These are phyloP conservation scores for Rutpela maculata DNA, from an alignment of 2,888 invertebrate genomes.

Conservation along the genomic window DNA sequence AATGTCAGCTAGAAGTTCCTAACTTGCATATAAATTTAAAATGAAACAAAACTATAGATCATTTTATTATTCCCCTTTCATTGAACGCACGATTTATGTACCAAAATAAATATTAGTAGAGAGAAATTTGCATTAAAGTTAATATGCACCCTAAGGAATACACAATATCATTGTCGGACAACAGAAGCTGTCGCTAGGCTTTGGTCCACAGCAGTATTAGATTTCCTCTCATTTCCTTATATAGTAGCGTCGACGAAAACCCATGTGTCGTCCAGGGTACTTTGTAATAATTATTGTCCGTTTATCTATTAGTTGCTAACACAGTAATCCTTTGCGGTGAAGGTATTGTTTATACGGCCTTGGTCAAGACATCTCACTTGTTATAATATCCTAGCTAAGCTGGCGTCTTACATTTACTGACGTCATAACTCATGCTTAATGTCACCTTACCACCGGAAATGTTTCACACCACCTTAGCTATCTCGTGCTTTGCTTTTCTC, in stretches of 20 bases:
- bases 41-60: too few species aligned
- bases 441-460: slow-evolving; percentile 68
- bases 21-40: too few species aligned
- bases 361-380: slow-evolving; percentile 66
- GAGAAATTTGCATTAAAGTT: neutral
- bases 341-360: slow-evolving; percentile 64
- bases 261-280: slow-evolving; percentile 34
- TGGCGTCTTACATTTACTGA: slow-evolving; percentile 68
- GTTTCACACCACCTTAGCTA: slow-evolving; percentile 61
- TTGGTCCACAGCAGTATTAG: slow-evolving; percentile 3
- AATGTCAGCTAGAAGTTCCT: too few species aligned
- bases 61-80: too few species aligned
- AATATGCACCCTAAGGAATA: neutral
- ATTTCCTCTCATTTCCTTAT: slow-evolving; percentile 18
- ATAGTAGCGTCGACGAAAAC: slow-evolving; percentile 15
- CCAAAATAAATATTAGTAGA: too few species aligned
- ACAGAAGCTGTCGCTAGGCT: neutral
- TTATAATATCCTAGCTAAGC: slow-evolving; percentile 68
- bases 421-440: slow-evolving; percentile 71
- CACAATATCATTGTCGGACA: slow-evolving; percentile 14
- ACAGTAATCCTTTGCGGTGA: slow-evolving; percentile 62
- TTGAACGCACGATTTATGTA: too few species aligned
- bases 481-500: slow-evolving; percentile 47
- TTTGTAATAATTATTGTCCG: slow-evolving; percentile 66
- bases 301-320: slow-evolving; percentile 67